These are phyloP conservation scores for Gymnopithys bicolor DNA, from an alignment of 2,797 vertebrate species.

Conservation along the genomic window DNA sequence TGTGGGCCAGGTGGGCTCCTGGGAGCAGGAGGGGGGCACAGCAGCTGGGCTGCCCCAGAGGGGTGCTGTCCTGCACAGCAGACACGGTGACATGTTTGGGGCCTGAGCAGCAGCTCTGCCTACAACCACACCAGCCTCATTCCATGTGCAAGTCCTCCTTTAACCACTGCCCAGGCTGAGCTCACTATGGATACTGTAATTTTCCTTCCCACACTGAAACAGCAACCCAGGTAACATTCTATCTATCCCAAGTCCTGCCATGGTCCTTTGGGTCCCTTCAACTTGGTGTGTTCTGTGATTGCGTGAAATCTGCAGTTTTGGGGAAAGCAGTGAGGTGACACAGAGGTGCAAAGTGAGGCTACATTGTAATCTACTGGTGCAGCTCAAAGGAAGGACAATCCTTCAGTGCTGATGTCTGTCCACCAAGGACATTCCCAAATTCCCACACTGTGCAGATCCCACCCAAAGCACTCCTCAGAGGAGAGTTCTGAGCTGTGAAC, in stretches of 20 bases:
- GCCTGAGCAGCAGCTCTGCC: not conserved
- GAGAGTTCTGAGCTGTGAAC: not conserved
- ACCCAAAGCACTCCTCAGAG: not conserved
- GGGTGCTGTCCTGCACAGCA: accelerated
- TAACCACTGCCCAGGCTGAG: not conserved
- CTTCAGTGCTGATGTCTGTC: not conserved
- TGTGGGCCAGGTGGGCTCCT: not conserved
- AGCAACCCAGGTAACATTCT: not conserved
- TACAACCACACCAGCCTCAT: not conserved
- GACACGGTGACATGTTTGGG: accelerated
- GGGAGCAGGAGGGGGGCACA: not conserved
- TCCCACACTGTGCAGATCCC: not conserved
- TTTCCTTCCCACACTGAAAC: not conserved
- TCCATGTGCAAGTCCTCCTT: not conserved
- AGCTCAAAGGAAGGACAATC: not conserved
- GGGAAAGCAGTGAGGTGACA: not conserved
- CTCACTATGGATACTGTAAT: not conserved
- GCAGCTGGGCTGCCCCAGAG: not conserved
- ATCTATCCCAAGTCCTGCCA: not conserved
- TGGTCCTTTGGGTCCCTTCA: not conserved
- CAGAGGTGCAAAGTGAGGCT: not conserved
- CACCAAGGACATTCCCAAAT: not conserved
- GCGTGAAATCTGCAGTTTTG: not conserved
- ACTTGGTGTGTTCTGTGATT: not conserved
- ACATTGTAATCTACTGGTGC: not conserved